Percentiles rank a stretch among this genome's conserved stretches.
Evolutionary conservation across 2,797 vertebrate genomes (phyloP).

Genomic region (Sebastes trivittatus): DNA sequence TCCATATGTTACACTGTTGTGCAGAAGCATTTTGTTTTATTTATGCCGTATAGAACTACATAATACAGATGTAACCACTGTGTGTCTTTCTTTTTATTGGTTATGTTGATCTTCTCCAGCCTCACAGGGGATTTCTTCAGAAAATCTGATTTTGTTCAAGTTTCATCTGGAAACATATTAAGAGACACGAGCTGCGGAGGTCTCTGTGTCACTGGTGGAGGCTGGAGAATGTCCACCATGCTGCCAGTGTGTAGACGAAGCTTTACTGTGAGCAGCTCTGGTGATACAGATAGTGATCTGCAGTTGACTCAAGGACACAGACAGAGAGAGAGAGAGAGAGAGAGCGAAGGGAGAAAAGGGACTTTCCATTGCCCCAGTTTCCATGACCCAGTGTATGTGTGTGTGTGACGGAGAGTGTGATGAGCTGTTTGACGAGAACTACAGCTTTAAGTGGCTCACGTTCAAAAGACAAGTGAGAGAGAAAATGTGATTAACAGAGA

Average conservation of each 20-base stretch:
- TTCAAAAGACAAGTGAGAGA: constrained; percentile 23
- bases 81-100: constrained; percentile 3
- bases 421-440: constrained; percentile 23
- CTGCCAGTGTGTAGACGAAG: not conserved
- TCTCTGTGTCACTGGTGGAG: not conserved
- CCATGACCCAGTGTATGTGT: constrained; percentile 15
- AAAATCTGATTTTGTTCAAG: constrained; percentile 9
- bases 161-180: constrained; percentile 20
- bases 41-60: not conserved
- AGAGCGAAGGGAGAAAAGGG: constrained; percentile 28
- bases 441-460: constrained; percentile 22
- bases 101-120: not conserved
- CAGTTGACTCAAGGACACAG: constrained; percentile 30
- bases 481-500: not conserved
- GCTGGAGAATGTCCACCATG: constrained; percentile 5
- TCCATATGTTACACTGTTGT: constrained; percentile 25
- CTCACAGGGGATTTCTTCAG: not conserved
- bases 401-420: not conserved
- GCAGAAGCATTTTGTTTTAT: constrained; percentile 24
- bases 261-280: constrained; percentile 15
- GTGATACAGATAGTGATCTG: constrained; percentile 11
- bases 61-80: constrained; percentile 11
- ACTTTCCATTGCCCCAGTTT: constrained; percentile 64
- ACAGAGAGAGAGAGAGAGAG: constrained; percentile 19
- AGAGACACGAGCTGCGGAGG: not conserved